A percentile compares a stretch with the other conserved stretches of the same genome.
phyloP scores from a whole-genome alignment of 2,888 invertebrate species.

The Hydrotaea diabolus region DNA sequence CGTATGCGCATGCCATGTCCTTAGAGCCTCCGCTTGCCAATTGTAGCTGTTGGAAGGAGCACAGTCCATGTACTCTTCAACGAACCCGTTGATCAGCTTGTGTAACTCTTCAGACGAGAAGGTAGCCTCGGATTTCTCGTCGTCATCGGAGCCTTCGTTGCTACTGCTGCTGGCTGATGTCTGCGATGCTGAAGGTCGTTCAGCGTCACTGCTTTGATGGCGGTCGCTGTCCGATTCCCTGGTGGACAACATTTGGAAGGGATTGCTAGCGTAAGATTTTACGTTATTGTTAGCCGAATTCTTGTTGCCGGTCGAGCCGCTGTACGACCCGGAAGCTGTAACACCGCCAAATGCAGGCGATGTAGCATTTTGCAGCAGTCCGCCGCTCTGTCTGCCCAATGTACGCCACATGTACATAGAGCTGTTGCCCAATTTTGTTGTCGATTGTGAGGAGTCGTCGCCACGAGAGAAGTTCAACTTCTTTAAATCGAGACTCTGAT shows the following conservation, averaged over 20 bases:
- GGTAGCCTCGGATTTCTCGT: constrained; percentile 11
- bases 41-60: constrained; percentile 53
- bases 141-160: constrained; percentile 22
- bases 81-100: constrained; percentile 72
- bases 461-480: constrained; percentile 75
- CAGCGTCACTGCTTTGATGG: not conserved
- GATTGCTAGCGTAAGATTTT: constrained; percentile 54
- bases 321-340: not conserved
- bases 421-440: constrained; percentile 73
- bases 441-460: constrained; percentile 70
- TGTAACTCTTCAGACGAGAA: constrained; percentile 71
- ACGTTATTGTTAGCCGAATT: constrained; percentile 32
- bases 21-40: constrained; percentile 72
- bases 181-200: constrained; percentile 5
- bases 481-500: constrained; percentile 74
- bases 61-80: constrained; percentile 73
- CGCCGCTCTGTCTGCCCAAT: constrained; percentile 56
- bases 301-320: not conserved
- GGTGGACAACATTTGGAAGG: constrained; percentile 62
- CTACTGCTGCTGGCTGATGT: constrained; percentile 40
- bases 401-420: constrained; percentile 75
- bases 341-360: not conserved
- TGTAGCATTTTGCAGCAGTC: constrained; percentile 37
- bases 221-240: constrained; percentile 65
- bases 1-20: constrained; percentile 71